A percentile compares a stretch with the other conserved stretches of the same genome.
Evolutionary conservation across 2,888 invertebrate genomes (phyloP).

Genomic region (Cephus pulcher): DNA sequence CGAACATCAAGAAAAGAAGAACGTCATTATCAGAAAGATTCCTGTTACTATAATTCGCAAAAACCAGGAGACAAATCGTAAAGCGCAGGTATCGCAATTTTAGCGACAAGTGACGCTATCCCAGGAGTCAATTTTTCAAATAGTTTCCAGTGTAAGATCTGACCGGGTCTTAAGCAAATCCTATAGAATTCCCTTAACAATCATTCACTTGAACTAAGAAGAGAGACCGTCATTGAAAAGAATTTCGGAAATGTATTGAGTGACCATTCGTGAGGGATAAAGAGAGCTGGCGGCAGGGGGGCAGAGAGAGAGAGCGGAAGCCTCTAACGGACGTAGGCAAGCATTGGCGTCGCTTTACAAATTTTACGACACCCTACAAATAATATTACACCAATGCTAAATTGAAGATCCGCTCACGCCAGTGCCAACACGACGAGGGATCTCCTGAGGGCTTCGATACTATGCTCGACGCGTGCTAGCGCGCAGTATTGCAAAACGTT

Average conservation of each 20-base stretch:
- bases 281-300: constrained; percentile 17
- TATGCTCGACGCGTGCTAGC: constrained; percentile 19
- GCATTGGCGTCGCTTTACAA: constrained; percentile 28
- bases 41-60: neutral
- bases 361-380: neutral
- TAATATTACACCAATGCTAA: neutral
- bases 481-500: constrained; percentile 18
- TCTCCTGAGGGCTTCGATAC: constrained; percentile 31
- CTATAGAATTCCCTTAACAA: neutral
- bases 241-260: neutral
- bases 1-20: too few relatives aligned
- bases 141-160: neutral
- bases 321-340: constrained; percentile 28
- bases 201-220: neutral
- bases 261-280: neutral
- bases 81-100: neutral
- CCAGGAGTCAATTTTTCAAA: neutral
- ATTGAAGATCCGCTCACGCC: constrained; percentile 15
- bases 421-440: constrained; percentile 26
- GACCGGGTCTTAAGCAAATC: neutral
- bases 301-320: constrained; percentile 23
- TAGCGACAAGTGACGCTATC: neutral
- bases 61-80: neutral
- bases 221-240: neutral
- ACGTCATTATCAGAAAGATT: neutral